Base-by-base conservation (phyloP, 1,140 invertebrate species). In the Drosophila aff. region DNA sequence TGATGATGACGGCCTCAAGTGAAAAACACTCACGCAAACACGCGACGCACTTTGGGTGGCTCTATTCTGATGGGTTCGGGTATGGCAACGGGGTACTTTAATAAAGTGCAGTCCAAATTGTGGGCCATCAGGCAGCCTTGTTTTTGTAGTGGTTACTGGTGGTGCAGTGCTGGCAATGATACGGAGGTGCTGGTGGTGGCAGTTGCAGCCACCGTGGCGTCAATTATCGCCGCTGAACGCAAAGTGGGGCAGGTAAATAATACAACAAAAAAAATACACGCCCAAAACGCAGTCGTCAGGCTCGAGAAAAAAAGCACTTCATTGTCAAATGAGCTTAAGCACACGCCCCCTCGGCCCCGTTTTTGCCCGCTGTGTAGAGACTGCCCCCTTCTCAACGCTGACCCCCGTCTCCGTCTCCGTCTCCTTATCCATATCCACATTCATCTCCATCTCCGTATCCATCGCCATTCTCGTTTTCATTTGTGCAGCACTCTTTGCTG, bases 221-320 rank as follows among this genome's bases (percentile, higher is more conserved):
- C 83, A 89, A 87, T 87, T 87, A 87, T 87, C 83, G 84, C 77
- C 68, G 81, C 72, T 65, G 76, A 77, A 72, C 77, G 74, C 69
- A 87, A 87, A 87, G 81, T 87, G 84, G 84, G 84, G 84, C 84
- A 87, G 73, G 84, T 81, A 87, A 87, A 87, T 89, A 87, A 84
- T 84, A 84, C 81, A 76, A 89, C 78, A 1, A 55, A 55, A 15
- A 15, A 9, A 21, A 53, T 23, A 89, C 84, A 69, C 81, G 84
- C 81, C 79, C 84, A 82, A 79, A 80, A 71, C 58, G 80, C 74
- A 79, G 63, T 43, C 49, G 55, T 68, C 55, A 67, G 63, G 44
- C 46, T 76, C 60, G 53, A 40, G 15, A 23, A 57, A 55, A 55
- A 55, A 55, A 23, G 63, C 77, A 81, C 81, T 87, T 68, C 84